phyloP scores from a whole-genome alignment of 2,797 vertebrate genomes.

The Ceryle rudis region DNA sequence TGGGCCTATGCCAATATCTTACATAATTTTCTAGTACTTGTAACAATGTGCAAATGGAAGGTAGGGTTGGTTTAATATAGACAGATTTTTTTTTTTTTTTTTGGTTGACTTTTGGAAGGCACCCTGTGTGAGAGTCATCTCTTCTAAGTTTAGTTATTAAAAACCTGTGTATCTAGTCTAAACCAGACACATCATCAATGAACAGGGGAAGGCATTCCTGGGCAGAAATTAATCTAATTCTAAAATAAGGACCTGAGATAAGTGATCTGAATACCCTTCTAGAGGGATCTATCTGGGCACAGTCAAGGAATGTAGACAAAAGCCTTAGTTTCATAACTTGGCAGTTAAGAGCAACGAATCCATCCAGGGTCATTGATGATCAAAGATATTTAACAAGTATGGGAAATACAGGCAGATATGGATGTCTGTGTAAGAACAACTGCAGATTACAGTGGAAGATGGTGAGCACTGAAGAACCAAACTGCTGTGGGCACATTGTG shows the following conservation, averaged over 20 bases:
- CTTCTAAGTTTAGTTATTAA: neutral
- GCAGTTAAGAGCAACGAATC: neutral
- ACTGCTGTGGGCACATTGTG: neutral
- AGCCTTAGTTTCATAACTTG: conserved; percentile 24
- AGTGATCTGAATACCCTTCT: neutral
- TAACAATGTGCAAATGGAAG: neutral
- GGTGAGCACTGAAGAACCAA: neutral
- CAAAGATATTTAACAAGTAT: neutral
- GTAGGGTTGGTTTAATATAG: neutral
- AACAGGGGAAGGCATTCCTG: neutral
- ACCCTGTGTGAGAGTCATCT: neutral
- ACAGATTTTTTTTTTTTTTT: neutral
- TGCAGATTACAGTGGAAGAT: neutral
- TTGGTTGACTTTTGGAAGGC: neutral
- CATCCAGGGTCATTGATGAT: neutral
- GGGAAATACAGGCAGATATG: neutral
- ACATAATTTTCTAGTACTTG: neutral
- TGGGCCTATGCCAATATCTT: neutral
- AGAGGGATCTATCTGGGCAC: neutral
- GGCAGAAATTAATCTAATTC: conserved; percentile 30
- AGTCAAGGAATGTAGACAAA: conserved; percentile 1
- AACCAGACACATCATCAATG: neutral
- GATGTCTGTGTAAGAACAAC: neutral
- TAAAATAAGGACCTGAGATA: neutral
- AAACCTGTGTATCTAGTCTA: neutral